phyloP scores from a whole-genome alignment of 2,888 invertebrate species.

The Drosophila picticornis region DNA sequence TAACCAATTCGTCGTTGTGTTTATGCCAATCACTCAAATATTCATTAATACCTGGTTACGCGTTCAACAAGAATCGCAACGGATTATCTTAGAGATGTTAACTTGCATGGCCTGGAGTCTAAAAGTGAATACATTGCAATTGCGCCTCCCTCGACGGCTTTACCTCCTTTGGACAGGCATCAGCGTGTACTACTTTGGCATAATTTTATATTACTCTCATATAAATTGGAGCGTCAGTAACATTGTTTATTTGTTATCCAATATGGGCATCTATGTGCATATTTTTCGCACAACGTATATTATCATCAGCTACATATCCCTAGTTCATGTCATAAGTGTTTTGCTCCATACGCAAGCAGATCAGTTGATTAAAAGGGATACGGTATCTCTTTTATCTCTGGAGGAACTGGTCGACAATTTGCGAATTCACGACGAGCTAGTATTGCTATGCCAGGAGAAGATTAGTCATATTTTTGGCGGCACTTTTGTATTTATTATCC shows the following conservation, averaged over 20 bases:
- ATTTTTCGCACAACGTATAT: constrained; percentile 19
- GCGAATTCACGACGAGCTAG: constrained; percentile 39
- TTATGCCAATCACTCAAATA: constrained; percentile 14
- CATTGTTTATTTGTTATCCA: background rate
- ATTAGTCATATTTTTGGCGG: constrained; percentile 46
- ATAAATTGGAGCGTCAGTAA: background rate
- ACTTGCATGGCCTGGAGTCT: constrained; percentile 8
- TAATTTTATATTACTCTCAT: fast-evolving
- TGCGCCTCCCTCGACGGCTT: constrained; percentile 24
- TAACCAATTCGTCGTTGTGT: background rate
- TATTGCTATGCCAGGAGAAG: constrained; percentile 36
- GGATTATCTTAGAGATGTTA: constrained; percentile 12
- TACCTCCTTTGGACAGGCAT: constrained; percentile 26
- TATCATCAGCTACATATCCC: constrained; percentile 22
- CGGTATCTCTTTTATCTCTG: background rate
- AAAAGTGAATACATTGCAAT: constrained; percentile 23
- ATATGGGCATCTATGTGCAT: background rate
- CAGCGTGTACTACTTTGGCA: background rate
- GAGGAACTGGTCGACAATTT: constrained; percentile 13
- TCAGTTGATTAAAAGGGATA: background rate
- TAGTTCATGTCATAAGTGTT: constrained; percentile 16
- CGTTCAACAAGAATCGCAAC: constrained; percentile 25
- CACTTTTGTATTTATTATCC: constrained; percentile 24
- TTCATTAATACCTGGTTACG: constrained; percentile 26
- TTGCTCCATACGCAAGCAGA: constrained; percentile 27